phyloP scores from a whole-genome alignment of 2,113 vertebrate genomes.

The Boleophthalmus pectinirostris region DNA sequence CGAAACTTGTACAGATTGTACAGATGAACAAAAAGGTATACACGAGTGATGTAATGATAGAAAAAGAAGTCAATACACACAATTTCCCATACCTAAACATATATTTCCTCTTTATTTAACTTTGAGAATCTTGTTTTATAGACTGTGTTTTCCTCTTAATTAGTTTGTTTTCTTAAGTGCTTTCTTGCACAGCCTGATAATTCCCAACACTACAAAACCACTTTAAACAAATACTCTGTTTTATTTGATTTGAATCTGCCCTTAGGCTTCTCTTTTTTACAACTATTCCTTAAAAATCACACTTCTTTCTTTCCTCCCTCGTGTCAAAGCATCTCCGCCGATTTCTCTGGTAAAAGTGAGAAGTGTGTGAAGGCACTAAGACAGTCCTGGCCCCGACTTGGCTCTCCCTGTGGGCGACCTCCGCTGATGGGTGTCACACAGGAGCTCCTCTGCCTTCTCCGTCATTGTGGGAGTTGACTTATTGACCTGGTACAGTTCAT shows the following conservation, averaged over 20 bases:
- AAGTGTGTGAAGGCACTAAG: constrained; percentile 59
- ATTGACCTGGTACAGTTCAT: constrained; percentile 48
- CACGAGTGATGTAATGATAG: too few species aligned
- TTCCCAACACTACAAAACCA: background rate
- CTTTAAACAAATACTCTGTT: background rate
- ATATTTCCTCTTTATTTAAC: background rate
- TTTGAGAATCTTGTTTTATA: background rate
- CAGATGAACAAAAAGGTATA: too few species aligned
- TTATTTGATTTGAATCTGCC: background rate
- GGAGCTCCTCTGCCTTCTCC: constrained; percentile 25
- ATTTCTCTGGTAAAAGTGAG: constrained; percentile 51
- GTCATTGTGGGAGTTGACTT: constrained; percentile 24
- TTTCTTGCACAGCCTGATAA: background rate
- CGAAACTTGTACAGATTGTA: too few species aligned
- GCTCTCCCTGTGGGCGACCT: constrained; percentile 54
- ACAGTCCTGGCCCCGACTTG: constrained; percentile 46
- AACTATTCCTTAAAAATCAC: background rate
- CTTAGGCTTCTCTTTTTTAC: background rate
- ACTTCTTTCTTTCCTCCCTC: background rate
- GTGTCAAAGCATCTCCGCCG: constrained; percentile 24
- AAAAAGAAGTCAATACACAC: too few species aligned
- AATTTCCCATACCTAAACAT: too few species aligned
- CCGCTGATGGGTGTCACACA: constrained; percentile 1
- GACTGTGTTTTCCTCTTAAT: background rate
- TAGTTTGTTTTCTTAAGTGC: background rate